phyloP scores from a whole-genome alignment of 1,140 invertebrate genomes.

The Tenebrio molitor region DNA sequence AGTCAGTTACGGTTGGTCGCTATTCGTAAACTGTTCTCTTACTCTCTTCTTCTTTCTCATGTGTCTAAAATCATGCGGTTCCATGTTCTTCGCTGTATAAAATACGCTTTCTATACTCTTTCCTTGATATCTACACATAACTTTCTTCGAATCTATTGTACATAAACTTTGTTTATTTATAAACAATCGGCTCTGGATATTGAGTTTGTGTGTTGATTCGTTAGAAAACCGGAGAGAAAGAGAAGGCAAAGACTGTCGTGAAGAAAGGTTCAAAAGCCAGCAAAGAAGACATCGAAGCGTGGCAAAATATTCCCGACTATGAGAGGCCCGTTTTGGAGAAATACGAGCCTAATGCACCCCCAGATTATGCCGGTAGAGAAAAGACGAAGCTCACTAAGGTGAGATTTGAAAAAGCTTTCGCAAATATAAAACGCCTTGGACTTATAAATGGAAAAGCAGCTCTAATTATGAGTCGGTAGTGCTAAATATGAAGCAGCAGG shows the following conservation, averaged over 20 bases:
- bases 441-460: conserved; percentile 26
- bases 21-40: conserved; percentile 38
- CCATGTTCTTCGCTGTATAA: conserved; percentile 14
- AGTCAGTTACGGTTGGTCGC: conserved; percentile 3
- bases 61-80: conserved; percentile 31
- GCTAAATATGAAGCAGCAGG: conserved; percentile 27
- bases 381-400: conserved; percentile 66
- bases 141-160: conserved; percentile 35
- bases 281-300: conserved; percentile 72
- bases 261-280: conserved; percentile 61
- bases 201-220: conserved; percentile 28
- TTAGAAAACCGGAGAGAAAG: conserved; percentile 66
- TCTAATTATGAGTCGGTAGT: conserved; percentile 19
- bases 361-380: conserved; percentile 63
- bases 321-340: conserved; percentile 77
- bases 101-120: conserved; percentile 32
- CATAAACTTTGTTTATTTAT: conserved; percentile 22
- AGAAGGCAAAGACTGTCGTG: conserved; percentile 61
- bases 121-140: conserved; percentile 46
- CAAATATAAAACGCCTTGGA: conserved; percentile 9
- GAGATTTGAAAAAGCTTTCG: conserved; percentile 42
- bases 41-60: conserved; percentile 45
- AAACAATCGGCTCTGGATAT: too few species aligned
- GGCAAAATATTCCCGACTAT: conserved; percentile 83
- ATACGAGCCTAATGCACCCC: conserved; percentile 68